These are phyloP conservation scores for Euplexia lucipara DNA, from an alignment of 2,888 invertebrate species.

Conservation along the genomic window DNA sequence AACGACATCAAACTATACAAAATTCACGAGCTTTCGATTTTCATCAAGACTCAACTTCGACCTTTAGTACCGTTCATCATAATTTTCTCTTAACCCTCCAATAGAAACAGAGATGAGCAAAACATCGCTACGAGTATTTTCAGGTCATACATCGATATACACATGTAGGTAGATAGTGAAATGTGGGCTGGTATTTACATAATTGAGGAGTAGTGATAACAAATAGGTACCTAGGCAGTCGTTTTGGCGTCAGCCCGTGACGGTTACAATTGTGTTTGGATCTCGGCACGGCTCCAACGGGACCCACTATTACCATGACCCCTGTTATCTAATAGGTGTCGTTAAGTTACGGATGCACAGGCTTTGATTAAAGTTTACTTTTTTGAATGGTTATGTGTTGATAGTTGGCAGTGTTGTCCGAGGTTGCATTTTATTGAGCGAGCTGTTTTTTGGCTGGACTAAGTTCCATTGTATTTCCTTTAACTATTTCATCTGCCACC, in stretches of 20 bases:
- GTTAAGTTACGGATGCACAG: conserved; percentile 17
- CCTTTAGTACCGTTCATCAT: conserved; percentile 25
- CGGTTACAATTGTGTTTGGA: conserved; percentile 54
- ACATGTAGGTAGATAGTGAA: conserved; percentile 24
- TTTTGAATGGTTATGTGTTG: conserved; percentile 15
- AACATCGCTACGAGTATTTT: conserved; percentile 32
- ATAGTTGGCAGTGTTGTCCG: conserved; percentile 10
- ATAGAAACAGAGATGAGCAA: conserved; percentile 46
- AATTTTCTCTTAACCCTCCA: conserved; percentile 29
- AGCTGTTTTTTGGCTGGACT: neutral
- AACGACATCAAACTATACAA: neutral
- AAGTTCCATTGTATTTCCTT: neutral
- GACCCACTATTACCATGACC: conserved; percentile 51
- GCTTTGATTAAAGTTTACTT: conserved; percentile 35
- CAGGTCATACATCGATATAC: conserved; percentile 28
- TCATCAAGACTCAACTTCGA: conserved; percentile 33
- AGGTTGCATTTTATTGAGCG: conserved; percentile 13
- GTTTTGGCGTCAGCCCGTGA: conserved; percentile 42
- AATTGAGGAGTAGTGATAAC: conserved; percentile 55
- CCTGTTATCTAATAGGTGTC: conserved; percentile 43
- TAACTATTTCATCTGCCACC: neutral
- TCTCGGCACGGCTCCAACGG: conserved; percentile 64
- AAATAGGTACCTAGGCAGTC: conserved; percentile 48
- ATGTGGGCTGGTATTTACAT: conserved; percentile 53
- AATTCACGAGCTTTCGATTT: conserved; percentile 34